Conservation (phyloP, 1,140 invertebrate species). For the Pogonomyrmex californicus region DNA sequence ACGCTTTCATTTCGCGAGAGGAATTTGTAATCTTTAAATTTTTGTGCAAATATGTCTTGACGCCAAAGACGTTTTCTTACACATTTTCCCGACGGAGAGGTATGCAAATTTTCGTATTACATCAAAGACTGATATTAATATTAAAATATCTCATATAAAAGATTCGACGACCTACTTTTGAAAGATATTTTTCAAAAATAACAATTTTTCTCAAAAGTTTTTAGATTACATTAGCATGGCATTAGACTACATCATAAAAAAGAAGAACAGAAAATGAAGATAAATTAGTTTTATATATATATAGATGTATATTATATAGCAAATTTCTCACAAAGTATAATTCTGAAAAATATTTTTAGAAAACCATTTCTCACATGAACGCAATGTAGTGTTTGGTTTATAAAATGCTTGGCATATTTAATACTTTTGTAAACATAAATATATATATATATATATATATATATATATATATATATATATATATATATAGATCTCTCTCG, state of each 20-base stretch:
- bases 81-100: not conserved
- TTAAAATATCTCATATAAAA: conserved; percentile 34
- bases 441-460: not conserved
- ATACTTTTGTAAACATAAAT: not conserved
- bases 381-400: not conserved
- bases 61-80: not conserved
- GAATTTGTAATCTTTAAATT: conserved; percentile 54
- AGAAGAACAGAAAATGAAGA: not conserved
- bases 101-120: conserved; percentile 36
- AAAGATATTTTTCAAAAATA: conserved; percentile 2
- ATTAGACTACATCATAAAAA: not conserved
- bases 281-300: not conserved
- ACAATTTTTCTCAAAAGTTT: not conserved
- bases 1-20: conserved; percentile 39
- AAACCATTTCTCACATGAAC: not conserved
- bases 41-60: conserved; percentile 45
- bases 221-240: not conserved
- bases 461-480: not conserved
- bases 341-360: not conserved
- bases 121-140: conserved; percentile 38
- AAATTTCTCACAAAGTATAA: not conserved
- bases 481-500: not conserved
- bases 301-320: not conserved
- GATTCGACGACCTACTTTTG: not conserved
- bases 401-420: conserved; percentile 8